Evolutionary conservation across 2,888 invertebrate species (phyloP).

Genomic region (Oxystoma pomonae): DNA sequence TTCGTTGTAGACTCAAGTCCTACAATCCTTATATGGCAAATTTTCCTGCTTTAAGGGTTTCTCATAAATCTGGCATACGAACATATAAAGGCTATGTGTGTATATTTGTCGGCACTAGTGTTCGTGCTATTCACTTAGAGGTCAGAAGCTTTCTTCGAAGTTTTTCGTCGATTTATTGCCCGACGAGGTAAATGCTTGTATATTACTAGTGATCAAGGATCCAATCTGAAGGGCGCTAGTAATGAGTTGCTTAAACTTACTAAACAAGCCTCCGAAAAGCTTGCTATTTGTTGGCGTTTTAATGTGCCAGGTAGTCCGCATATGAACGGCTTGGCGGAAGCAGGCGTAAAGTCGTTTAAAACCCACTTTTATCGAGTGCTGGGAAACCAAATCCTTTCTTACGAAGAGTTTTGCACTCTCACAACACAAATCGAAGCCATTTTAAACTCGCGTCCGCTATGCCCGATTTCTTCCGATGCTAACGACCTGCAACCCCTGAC

Average conservation of each 20-base stretch:
- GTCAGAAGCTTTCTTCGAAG: background rate
- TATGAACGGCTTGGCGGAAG: background rate
- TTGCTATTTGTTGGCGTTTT: background rate
- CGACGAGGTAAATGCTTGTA: background rate
- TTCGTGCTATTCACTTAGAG: background rate
- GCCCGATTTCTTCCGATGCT: background rate
- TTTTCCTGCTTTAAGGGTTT: background rate
- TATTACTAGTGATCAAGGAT: background rate
- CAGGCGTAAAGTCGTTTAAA: background rate
- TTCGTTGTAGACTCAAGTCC: background rate
- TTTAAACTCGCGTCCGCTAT: constrained; percentile 2
- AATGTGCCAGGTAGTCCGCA: background rate
- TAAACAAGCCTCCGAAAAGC: background rate
- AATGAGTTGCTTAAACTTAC: background rate
- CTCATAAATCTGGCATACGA: background rate
- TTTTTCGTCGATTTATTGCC: background rate
- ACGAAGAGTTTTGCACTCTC: background rate
- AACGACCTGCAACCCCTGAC: constrained; percentile 4
- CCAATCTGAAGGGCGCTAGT: background rate
- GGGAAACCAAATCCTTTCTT: background rate
- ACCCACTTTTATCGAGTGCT: background rate
- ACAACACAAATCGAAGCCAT: background rate
- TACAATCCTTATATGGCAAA: background rate
- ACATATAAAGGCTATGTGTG: background rate
- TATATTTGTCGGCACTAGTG: background rate